A percentile compares a stretch with the other conserved stretches of the same genome.
These are phyloP conservation scores for Erythrocercus mccallii DNA, from an alignment of 2,113 vertebrate genomes.

Conservation along the genomic window DNA sequence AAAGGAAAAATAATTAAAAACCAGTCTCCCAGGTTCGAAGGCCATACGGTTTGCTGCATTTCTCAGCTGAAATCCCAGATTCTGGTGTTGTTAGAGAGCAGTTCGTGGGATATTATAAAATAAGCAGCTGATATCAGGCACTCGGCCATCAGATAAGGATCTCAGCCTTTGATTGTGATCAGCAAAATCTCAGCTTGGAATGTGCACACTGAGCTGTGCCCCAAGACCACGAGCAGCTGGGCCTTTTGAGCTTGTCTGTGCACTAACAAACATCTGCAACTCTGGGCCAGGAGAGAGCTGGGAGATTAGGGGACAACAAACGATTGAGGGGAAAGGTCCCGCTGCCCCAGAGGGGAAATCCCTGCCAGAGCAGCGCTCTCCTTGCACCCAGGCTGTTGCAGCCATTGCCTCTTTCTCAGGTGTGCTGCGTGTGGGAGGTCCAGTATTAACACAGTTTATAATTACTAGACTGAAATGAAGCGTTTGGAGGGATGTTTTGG, in stretches of 20 bases:
- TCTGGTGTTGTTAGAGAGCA: not conserved
- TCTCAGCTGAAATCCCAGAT: conserved; percentile 21
- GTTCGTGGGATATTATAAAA: conserved; percentile 18
- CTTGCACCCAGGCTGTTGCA: not conserved
- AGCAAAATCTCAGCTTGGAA: conserved; percentile 3
- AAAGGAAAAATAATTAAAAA: conserved; percentile 19
- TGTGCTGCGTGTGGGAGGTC: not conserved
- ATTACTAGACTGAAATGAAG: not conserved
- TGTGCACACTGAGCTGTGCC: not conserved
- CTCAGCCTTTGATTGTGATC: not conserved
- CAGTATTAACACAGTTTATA: not conserved
- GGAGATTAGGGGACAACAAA: not conserved
- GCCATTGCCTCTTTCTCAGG: not conserved
- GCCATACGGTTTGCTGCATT: not conserved
- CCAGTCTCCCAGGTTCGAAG: conserved; percentile 19
- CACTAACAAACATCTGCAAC: conserved; percentile 13
- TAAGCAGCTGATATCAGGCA: not conserved
- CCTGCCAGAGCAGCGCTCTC: not conserved
- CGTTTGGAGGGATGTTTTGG: not conserved
- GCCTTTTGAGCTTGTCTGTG: not conserved
- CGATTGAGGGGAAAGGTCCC: not conserved
- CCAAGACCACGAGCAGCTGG: not conserved
- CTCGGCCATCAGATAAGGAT: not conserved
- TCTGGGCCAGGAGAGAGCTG: not conserved
- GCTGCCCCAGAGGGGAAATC: not conserved